Base-by-base conservation (phyloP, 64 coral and sea anemone genomes). In the Dendrophyllia cribrosa region DNA sequence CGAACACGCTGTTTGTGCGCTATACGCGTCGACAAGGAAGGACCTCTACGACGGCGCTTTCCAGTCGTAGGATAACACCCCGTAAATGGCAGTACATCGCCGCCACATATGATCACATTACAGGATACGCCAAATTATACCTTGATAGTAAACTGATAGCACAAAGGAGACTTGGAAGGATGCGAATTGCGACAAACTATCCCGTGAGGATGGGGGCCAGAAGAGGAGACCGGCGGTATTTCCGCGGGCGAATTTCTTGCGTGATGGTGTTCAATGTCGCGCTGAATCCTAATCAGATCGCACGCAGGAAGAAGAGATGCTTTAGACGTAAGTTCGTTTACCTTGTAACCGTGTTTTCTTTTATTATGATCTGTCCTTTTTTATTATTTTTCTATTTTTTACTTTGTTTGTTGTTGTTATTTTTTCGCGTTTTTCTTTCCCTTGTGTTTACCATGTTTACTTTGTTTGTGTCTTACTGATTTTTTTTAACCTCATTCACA, bases 211-310 rank as follows among this genome's bases (percentile, higher is more conserved):
- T 93, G 45, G 91, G 86, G 44, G 65, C 60, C 15, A 87, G 45
- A 12, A 64, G 24, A 76, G 87, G 75, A 61, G 74, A 90, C 7
- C 51, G 72, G 45, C 62, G 83, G 43, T 89, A 93, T 22, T 96
- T 96, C 66, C 86, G 74, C 14, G 95, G 95, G 8, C 87, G 91
- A 46, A 81, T 96, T 4, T 93, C 95, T 4, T 96, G 95, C 44
- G 70, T 96, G 13, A 92, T 94, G 53, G 95, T 96, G 6, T 96
- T 94, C 70, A 81, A 96, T 78, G 87, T 90, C 11, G 91, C 95
- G 14, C 77, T 96, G 86, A 77, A 75, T n/a, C 51, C 70, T 85
- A 88, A 82, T 58, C 55, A 77, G 60, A 95, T 95, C 65, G 65
- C 53, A 83, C 51, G 66, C 16, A 73, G 85, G 59, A 76, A 76